Percentiles rank a stretch among this genome's conserved stretches.
Conservation (phyloP, 2,797 vertebrate genomes). For the Myoxocephalus aenaeus region DNA sequence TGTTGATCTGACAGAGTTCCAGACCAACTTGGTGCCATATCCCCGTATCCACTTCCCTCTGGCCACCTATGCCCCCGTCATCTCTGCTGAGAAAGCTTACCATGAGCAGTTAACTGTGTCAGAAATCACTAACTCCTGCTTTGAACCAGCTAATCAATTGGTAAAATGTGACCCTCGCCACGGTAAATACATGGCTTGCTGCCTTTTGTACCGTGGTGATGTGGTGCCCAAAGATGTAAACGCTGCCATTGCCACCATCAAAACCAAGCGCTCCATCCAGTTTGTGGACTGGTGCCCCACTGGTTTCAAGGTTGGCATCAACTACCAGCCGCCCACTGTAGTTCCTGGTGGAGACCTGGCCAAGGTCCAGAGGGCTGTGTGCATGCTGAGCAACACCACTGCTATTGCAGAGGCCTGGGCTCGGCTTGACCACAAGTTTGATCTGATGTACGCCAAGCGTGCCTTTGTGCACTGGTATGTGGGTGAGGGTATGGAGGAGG, state of each 20-base stretch:
- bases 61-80: conserved; percentile 84
- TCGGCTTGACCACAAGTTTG: conserved; percentile 89
- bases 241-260: conserved; percentile 87
- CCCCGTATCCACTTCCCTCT: conserved; percentile 79
- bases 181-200: conserved; percentile 84
- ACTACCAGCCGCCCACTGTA: conserved; percentile 88
- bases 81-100: conserved; percentile 88
- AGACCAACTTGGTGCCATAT: conserved; percentile 87
- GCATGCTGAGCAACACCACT: conserved; percentile 90
- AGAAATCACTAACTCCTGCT: conserved; percentile 65
- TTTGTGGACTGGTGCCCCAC: conserved; percentile 90
- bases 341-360: conserved; percentile 88
- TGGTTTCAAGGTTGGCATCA: conserved; percentile 89
- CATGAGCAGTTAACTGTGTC: conserved; percentile 63
- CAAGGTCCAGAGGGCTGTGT: conserved; percentile 88
- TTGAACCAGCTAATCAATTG: conserved; percentile 80
- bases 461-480: conserved; percentile 93
- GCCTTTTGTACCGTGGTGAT: conserved; percentile 85
- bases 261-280: conserved; percentile 86
- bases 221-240: conserved; percentile 90
- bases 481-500: conserved; percentile 92
- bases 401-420: conserved; percentile 91
- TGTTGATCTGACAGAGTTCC: conserved; percentile 88
- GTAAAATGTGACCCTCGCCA: conserved; percentile 81
- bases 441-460: conserved; percentile 92